These are phyloP conservation scores for Rhinopomastus cyanomelas DNA, from an alignment of 2,113 vertebrate genomes.

Conservation along the genomic window DNA sequence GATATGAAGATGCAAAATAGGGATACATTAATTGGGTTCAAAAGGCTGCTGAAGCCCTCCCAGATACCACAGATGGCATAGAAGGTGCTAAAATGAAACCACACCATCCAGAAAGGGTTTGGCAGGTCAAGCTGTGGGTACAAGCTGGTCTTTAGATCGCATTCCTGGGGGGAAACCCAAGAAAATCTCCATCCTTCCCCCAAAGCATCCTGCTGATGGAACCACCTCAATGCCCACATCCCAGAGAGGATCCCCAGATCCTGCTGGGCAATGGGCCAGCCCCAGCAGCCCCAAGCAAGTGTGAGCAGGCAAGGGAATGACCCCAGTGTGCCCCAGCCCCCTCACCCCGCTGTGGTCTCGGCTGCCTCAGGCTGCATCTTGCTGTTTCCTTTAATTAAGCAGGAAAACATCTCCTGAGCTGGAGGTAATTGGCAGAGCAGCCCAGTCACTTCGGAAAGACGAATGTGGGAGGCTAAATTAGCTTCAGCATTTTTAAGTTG, in stretches of 20 bases:
- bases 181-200: background rate
- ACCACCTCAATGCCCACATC: accelerated
- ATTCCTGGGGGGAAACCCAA: accelerated
- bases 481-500: background rate
- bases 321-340: background rate
- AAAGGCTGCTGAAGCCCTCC: background rate
- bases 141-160: background rate
- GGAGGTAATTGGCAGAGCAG: background rate
- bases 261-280: accelerated
- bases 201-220: accelerated
- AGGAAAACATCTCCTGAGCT: background rate
- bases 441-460: background rate
- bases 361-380: background rate
- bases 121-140: background rate
- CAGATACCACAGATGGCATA: background rate
- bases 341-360: accelerated
- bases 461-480: background rate
- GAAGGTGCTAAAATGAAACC: background rate
- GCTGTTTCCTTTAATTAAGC: background rate
- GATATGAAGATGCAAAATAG: too few species aligned
- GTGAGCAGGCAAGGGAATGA: accelerated
- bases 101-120: background rate
- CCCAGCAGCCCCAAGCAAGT: background rate
- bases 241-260: background rate
- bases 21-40: background rate